phyloP scores from a whole-genome alignment of 2,888 invertebrate genomes.

The Parnassius smintheus region DNA sequence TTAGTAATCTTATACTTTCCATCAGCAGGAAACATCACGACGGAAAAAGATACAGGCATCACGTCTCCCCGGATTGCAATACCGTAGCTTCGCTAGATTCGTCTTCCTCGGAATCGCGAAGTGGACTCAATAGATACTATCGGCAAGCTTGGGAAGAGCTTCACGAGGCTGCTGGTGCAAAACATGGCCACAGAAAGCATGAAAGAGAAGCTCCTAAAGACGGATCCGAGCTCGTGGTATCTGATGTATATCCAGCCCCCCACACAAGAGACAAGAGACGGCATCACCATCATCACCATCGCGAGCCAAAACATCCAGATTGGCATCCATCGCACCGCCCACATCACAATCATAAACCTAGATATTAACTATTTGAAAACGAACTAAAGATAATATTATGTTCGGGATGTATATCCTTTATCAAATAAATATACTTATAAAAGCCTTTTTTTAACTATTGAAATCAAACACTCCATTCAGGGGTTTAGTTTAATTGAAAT shows the following conservation, averaged over 20 bases:
- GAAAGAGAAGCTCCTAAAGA: slow-evolving; percentile 83
- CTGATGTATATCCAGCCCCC: slow-evolving; percentile 80
- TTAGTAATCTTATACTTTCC: too few relatives aligned
- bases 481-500: too few relatives aligned
- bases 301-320: slow-evolving; percentile 82
- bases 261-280: slow-evolving; percentile 81
- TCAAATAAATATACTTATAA: slow-evolving; percentile 3
- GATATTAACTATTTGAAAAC: slow-evolving; percentile 54
- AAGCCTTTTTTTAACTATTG: not conserved
- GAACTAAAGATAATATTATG: slow-evolving; percentile 29
- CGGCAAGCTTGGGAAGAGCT: slow-evolving; percentile 96
- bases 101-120: slow-evolving; percentile 91
- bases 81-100: slow-evolving; percentile 95
- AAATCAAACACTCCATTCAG: too few relatives aligned
- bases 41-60: slow-evolving; percentile 93
- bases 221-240: slow-evolving; percentile 88
- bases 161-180: slow-evolving; percentile 88
- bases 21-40: slow-evolving; percentile 80
- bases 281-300: slow-evolving; percentile 88
- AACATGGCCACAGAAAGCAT: slow-evolving; percentile 63
- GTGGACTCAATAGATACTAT: slow-evolving; percentile 93
- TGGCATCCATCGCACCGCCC: slow-evolving; percentile 80
- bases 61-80: slow-evolving; percentile 94
- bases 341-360: slow-evolving; percentile 78
- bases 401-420: slow-evolving; percentile 10